Conservation (phyloP, 2,113 vertebrate genomes). For the Labrus mixtus region DNA sequence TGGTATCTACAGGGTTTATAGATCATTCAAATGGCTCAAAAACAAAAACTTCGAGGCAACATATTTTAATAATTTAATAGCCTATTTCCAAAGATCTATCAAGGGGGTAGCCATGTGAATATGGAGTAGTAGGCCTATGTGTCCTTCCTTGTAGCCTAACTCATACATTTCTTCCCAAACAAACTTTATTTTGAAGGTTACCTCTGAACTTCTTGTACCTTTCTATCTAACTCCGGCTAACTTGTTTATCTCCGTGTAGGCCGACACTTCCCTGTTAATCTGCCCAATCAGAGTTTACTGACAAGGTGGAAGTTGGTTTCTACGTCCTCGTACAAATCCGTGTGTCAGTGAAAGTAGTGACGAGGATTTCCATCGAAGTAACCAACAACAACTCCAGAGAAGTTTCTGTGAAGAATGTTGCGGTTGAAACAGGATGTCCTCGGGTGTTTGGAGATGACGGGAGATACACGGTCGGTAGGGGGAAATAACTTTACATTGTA, state of each 20-base stretch:
- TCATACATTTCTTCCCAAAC: no score
- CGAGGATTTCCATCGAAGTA: background rate
- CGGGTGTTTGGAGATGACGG: slow-evolving; percentile 27
- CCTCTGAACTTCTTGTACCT: background rate
- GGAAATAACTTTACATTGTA: background rate
- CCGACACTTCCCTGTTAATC: background rate
- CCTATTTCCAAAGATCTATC: no score
- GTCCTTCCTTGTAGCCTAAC: no score
- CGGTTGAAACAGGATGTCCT: background rate
- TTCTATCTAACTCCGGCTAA: background rate
- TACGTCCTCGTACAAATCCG: slow-evolving; percentile 48
- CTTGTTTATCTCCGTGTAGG: slow-evolving; percentile 1
- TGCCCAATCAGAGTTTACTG: slow-evolving; percentile 59
- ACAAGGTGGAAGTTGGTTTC: slow-evolving; percentile 42
- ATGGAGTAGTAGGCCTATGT: no score
- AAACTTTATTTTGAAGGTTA: slow-evolving; percentile 43
- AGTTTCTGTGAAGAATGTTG: background rate
- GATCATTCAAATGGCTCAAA: no score
- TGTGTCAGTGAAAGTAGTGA: slow-evolving; percentile 26
- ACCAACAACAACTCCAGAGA: background rate
- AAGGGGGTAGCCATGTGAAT: no score
- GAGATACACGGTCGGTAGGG: slow-evolving; percentile 17
- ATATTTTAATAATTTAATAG: no score
- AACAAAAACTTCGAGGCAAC: no score
- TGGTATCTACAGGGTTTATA: no score